Evolutionary conservation across 2,888 invertebrate species (phyloP).

Genomic region (Trachelus tabidus): DNA sequence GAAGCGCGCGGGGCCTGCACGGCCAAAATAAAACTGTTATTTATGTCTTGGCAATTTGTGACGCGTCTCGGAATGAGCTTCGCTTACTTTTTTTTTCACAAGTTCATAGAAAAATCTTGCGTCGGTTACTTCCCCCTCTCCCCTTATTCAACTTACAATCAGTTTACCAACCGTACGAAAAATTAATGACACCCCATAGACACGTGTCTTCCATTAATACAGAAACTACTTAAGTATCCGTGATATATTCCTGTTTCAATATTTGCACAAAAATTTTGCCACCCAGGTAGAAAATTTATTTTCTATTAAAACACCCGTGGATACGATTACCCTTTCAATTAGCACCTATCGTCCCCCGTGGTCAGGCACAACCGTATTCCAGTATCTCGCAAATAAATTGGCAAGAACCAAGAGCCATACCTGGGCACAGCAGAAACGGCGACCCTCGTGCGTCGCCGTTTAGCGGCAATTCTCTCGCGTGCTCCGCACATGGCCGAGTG

Average conservation of each 20-base stretch:
- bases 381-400: neutral
- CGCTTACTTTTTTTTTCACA: no score
- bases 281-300: neutral
- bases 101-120: no score
- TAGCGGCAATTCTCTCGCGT: slow-evolving; percentile 22
- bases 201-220: neutral
- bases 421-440: no score
- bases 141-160: no score
- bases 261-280: neutral
- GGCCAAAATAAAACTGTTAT: slow-evolving; percentile 56
- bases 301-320: no score
- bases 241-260: neutral
- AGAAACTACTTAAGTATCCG: slow-evolving; percentile 13
- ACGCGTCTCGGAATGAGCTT: neutral
- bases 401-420: no score
- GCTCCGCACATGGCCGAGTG: slow-evolving; percentile 25
- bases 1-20: slow-evolving; percentile 27
- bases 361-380: neutral
- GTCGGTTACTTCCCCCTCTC: no score
- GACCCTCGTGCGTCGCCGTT: slow-evolving; percentile 1
- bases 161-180: no score
- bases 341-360: no score
- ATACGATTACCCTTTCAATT: no score
- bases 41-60: slow-evolving; percentile 37
- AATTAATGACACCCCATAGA: slow-evolving; percentile 14